Base-by-base conservation (phyloP, 2,113 vertebrate species). In the Lipophrys pholis region DNA sequence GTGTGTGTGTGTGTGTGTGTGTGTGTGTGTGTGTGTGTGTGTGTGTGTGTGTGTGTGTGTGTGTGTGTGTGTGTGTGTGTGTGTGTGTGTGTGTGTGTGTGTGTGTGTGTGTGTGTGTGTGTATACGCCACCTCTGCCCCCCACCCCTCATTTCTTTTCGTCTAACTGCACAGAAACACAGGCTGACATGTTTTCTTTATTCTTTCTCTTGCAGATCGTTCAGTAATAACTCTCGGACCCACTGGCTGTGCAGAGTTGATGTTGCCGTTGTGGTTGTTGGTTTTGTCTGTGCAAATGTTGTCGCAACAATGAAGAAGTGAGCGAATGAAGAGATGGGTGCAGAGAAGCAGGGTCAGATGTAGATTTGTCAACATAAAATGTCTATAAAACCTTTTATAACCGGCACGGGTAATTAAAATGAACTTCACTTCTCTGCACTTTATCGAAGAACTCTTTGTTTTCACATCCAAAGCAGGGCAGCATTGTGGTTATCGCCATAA, bases 111-210 rank as follows among this genome's bases (percentile, higher is more conserved):
- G 21, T 30, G 21, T 30, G 21, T 30, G 21, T 30, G 21, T 30
- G 21, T 30, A 4, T 30, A 30, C 21, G 2, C 21, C 21, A 30
- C 21, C 21, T 30, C 21, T 4, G 21, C 52, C n/a, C 50, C 55
- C 69, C 55, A 60, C 55, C 48, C 11, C 53, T 6, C 78, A 48
- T 30, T 11, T 69, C 80, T 69, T 75, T 60, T 91, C 87, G 14
- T 89, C 76, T 8, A 16, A 51, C 11, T 56, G 53, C 64, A 80
- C 66, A 49, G 67, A 76, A 57, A 73, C 73, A 70, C 63, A 55
- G 68, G 56, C 16, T 91, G 90, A 92, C 90, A 89, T 84, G 86
- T 91, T 92, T 71, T 85, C 82, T 76, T 86, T 85, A 30, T 11
- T 70, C 53, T 77, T 73, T 76, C 40, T 76, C 17, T 21, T 59